A percentile compares a stretch with the other conserved stretches of the same genome.
These are phyloP conservation scores for Premnoplex brunnescens DNA, from an alignment of 2,797 vertebrate genomes.

Conservation along the genomic window DNA sequence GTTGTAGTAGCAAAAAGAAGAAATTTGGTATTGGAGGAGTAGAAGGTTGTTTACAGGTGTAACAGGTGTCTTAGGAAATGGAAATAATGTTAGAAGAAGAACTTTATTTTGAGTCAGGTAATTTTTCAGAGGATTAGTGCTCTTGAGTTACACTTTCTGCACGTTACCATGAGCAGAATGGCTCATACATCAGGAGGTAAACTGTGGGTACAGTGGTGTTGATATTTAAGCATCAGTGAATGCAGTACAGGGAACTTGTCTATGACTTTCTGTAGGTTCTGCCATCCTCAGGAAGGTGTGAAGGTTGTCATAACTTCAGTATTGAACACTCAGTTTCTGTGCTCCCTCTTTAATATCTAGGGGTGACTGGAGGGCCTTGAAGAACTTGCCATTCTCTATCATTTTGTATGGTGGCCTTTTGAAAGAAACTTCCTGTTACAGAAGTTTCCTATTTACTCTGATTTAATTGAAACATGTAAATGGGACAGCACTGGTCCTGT, in stretches of 20 bases:
- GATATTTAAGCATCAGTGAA: background rate
- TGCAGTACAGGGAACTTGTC: background rate
- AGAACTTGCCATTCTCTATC: background rate
- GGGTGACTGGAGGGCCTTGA: background rate
- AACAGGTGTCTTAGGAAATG: background rate
- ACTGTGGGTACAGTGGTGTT: background rate
- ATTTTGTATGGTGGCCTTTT: background rate
- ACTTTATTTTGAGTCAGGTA: background rate
- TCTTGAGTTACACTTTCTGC: background rate
- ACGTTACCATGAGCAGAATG: background rate
- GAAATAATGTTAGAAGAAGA: background rate
- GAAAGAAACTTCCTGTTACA: background rate
- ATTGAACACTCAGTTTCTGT: background rate
- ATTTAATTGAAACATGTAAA: background rate
- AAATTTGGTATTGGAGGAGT: background rate
- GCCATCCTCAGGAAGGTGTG: background rate
- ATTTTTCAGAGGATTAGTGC: background rate
- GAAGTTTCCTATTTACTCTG: background rate
- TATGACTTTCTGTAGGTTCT: background rate
- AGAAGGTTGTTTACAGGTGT: background rate
- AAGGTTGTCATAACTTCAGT: background rate
- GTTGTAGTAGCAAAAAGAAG: background rate
- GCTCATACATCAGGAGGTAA: background rate
- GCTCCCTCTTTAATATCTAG: background rate
- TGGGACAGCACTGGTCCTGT: background rate